A percentile compares a stretch with the other conserved stretches of the same genome.
These are phyloP conservation scores for Drosophila niveifrons DNA, from an alignment of 2,888 invertebrate species.

Conservation along the genomic window DNA sequence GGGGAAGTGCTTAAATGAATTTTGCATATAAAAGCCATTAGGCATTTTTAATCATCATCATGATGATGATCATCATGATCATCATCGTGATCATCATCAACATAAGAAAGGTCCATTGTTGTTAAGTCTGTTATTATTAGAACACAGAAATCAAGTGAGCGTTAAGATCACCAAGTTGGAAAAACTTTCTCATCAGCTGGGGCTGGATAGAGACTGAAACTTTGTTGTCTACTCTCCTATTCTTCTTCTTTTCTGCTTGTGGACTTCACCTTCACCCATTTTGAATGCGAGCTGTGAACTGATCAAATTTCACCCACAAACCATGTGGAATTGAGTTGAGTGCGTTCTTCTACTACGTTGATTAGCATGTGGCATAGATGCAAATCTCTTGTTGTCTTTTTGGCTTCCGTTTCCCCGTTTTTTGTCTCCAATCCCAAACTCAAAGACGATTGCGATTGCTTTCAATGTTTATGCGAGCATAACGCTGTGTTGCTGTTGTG, in stretches of 20 bases:
- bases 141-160: slow-evolving; percentile 78
- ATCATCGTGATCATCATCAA: slow-evolving; percentile 7
- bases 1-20: slow-evolving; percentile 58
- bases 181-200: slow-evolving; percentile 69
- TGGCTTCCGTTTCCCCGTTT: slow-evolving; percentile 73
- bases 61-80: background rate
- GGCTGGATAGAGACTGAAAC: slow-evolving; percentile 18
- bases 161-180: slow-evolving; percentile 68
- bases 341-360: slow-evolving; percentile 56
- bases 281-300: slow-evolving; percentile 32
- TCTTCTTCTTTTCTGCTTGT: slow-evolving; percentile 6
- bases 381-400: slow-evolving; percentile 57
- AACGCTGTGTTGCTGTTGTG: slow-evolving; percentile 65
- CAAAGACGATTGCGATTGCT: slow-evolving; percentile 32
- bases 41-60: slow-evolving; percentile 54
- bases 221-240: background rate
- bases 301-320: slow-evolving; percentile 54
- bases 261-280: slow-evolving; percentile 76
- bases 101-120: slow-evolving; percentile 37
- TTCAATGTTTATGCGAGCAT: slow-evolving; percentile 69
- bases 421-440: slow-evolving; percentile 15
- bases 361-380: slow-evolving; percentile 78
- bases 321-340: background rate
- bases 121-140: slow-evolving; percentile 65
- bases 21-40: slow-evolving; percentile 76